These are phyloP conservation scores for Struthio camelus DNA, from an alignment of 2,113 vertebrate genomes.

Conservation along the genomic window DNA sequence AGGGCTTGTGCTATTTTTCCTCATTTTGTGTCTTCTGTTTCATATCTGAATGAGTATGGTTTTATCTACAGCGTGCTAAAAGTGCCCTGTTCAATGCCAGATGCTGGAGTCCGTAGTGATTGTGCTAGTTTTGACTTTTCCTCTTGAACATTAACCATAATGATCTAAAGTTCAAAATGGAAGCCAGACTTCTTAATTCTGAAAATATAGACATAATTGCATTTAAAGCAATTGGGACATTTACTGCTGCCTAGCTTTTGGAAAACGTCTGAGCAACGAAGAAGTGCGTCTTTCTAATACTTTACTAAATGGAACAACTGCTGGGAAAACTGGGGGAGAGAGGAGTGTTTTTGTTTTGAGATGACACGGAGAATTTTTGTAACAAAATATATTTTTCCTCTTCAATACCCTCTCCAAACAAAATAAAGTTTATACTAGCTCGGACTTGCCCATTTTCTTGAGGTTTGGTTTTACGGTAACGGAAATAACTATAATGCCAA, in stretches of 20 bases:
- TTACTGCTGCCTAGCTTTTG: background rate
- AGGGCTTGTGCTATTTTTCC: background rate
- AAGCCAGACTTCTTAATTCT: background rate
- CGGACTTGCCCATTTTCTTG: background rate
- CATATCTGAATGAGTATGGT: background rate
- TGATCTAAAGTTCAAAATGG: background rate
- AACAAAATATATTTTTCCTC: background rate
- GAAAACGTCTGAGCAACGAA: background rate
- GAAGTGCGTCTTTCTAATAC: background rate
- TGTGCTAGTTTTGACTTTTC: background rate
- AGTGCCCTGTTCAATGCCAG: background rate
- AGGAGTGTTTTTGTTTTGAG: background rate
- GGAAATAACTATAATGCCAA: background rate
- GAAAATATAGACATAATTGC: background rate
- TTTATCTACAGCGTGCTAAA: background rate
- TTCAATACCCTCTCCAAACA: background rate
- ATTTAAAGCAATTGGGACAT: background rate
- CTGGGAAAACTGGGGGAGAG: background rate
- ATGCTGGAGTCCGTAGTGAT: background rate
- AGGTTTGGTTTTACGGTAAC: background rate
- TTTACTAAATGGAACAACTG: background rate
- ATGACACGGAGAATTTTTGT: background rate
- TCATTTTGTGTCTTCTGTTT: background rate
- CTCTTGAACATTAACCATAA: background rate
- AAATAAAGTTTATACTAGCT: background rate